Base-by-base conservation (phyloP, 2,113 vertebrate genomes). In the Esox niger region DNA sequence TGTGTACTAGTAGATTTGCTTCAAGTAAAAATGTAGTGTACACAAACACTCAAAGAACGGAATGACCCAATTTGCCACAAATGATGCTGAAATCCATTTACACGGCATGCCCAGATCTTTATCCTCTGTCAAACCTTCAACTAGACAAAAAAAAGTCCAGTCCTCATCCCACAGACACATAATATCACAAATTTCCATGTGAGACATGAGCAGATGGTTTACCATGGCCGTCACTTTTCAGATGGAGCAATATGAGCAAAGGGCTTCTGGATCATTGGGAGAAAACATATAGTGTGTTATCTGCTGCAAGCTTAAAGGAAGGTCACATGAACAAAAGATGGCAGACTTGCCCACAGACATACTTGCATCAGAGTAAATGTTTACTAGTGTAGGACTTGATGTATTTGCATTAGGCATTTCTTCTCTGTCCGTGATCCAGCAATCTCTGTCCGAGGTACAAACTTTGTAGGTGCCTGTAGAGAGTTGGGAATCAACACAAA, bases 211-310 rank as follows among this genome's bases (percentile, higher is more conserved):
- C 27, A 35, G 13, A 59, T 69, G 2, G 55, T 11, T 6, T 64
- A 75, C 26, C 66, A 79, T 55, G 73, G 79, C 25, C 47, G 38
- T 17, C 79, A 73, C 54, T 49, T 82, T 27, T 76, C 70, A 8
- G 59, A 79, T 8, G 70, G 79, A 20, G 76, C 73, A 21, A 17
- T 76, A 20, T 2, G 70, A 59, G 68, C 70, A 66, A 54, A 72
- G 27, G 69, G 78, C 21, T 68, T 49, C 9, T 83, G 75, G 75
- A 74, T 80, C 8, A 29, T 69, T 33, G 74, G 68, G 4, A 49
- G 63, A 11, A 77, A 79, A 26, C 26, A 59, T 56, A 26, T 38
- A 71, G 21, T 68, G 71, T 59, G 38, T 71, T 1, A 63, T 35
- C 9, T 70, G 68, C 30, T 25, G 63, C 2, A 71, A 62, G 31